Evolutionary conservation across 2,113 vertebrate species (phyloP).

Genomic region (Sapayoa aenigma): DNA sequence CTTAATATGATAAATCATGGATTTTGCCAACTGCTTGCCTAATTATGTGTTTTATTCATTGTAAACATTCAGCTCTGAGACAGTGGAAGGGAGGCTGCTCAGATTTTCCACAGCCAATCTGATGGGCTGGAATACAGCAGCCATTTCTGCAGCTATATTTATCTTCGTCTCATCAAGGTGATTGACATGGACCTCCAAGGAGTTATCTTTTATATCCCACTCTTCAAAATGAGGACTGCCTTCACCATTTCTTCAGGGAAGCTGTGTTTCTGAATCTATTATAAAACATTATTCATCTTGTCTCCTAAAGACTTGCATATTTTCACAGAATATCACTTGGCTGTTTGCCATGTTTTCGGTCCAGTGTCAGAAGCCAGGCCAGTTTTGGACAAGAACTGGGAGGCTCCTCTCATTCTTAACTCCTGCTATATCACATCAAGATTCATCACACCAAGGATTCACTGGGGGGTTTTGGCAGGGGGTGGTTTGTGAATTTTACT

Average conservation of each 20-base stretch:
- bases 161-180: neutral
- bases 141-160: constrained; percentile 6
- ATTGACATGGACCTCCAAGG: neutral
- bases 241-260: neutral
- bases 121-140: constrained; percentile 25
- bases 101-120: constrained; percentile 26
- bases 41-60: constrained; percentile 34
- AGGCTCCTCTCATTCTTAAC: neutral
- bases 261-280: neutral
- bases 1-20: constrained; percentile 18
- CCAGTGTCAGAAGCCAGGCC: neutral
- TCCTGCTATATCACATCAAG: neutral
- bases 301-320: neutral
- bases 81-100: neutral
- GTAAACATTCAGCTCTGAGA: constrained; percentile 18
- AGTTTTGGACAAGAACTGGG: neutral
- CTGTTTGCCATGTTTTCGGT: neutral
- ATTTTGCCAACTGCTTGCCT: constrained; percentile 38
- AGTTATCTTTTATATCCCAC: neutral
- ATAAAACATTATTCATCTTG: neutral
- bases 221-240: neutral
- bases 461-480: neutral
- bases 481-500: neutral
- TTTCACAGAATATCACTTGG: neutral
- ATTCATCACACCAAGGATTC: neutral